Conservation (phyloP, 2,113 vertebrate genomes). For the Ursus arctos region DNA sequence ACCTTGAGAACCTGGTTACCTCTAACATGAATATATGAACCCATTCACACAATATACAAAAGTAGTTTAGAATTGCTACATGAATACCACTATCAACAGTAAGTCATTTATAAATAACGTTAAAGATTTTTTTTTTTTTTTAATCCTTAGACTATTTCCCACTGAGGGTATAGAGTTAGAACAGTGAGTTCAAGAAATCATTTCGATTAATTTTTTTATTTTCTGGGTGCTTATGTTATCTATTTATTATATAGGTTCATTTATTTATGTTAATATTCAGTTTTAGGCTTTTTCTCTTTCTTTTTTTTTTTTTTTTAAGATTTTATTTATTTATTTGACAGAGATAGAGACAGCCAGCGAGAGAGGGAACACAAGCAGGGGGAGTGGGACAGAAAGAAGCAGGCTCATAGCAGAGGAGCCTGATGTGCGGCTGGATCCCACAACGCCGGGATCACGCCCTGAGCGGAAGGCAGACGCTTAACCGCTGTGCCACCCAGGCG, state of each 20-base stretch:
- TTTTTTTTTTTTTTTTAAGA: too few relatives aligned
- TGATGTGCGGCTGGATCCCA: too few relatives aligned
- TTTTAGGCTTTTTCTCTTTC: constrained; percentile 40
- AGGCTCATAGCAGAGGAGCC: too few relatives aligned
- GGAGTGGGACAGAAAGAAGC: too few relatives aligned
- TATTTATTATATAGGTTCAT: not conserved
- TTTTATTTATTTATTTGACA: too few relatives aligned
- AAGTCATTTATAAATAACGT: not conserved
- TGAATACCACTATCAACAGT: not conserved
- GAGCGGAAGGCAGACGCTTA: too few relatives aligned
- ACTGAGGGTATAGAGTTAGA: not conserved
- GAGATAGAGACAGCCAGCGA: too few relatives aligned
- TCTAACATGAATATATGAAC: not conserved
- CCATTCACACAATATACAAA: not conserved
- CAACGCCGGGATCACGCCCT: too few relatives aligned
- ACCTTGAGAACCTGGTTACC: not conserved
- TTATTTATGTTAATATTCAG: not conserved
- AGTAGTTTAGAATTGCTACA: not conserved
- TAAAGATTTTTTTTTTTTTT: constrained; percentile 32
- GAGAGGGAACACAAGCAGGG: too few relatives aligned
- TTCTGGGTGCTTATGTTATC: not conserved
- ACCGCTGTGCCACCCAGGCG: too few relatives aligned
- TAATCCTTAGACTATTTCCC: not conserved
- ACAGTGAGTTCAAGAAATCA: constrained; percentile 21
- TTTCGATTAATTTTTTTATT: not conserved